Evolutionary conservation across 2,888 invertebrate species (phyloP), one percentile per base, ranked within the genome.

Genomic region (Ditylenchus weischeri): DNA sequence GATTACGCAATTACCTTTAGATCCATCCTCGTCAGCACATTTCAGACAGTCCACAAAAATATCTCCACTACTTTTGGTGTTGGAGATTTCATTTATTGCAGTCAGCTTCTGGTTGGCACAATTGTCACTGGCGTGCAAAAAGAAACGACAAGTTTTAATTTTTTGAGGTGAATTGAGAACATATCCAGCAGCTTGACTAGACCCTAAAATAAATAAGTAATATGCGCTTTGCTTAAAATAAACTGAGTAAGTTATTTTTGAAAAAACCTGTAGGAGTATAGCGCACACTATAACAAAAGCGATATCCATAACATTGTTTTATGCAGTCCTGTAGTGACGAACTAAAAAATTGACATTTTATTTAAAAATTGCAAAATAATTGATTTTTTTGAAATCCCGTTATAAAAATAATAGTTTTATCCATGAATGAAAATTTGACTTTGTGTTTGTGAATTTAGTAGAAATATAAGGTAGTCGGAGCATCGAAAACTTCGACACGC

Each of bases 91-190:
- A 54, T 54, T 29, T 21, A 54, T 7, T 54, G 54, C 4, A 11
- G n/a, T 54, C 54, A 54, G 54, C 29, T 54, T 54, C 29, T 54
- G 54, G 29, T 54, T 54, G 54, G 54, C 54, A 29, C 54, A 54
- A 54, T 54, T 11, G 54, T 54, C 54, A 54, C 54, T 54, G 54
- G 54, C 54, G 13, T 54, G 54, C 13, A 54, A n/a, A 18, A 23
- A 54, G 29, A 54, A 54, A 11, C 54, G 54, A 18, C 54, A 54
- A 18, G 21, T 54, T 54, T 54, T 54, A 13, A 15, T 29, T 21
- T 54, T 54, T 43, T 43, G 43, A 43, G 43, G 43, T 29, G 29
- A 29, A 29, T 29, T 29, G 29, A 29, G 29, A 43, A 15, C 43
- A 43, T 10, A 43, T 43, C 43, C 43, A 43, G 15, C 43, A 43